Percentiles rank a stretch among this genome's conserved stretches.
phyloP scores from a whole-genome alignment of 2,797 vertebrate species.

The Harpagifer antarcticus region DNA sequence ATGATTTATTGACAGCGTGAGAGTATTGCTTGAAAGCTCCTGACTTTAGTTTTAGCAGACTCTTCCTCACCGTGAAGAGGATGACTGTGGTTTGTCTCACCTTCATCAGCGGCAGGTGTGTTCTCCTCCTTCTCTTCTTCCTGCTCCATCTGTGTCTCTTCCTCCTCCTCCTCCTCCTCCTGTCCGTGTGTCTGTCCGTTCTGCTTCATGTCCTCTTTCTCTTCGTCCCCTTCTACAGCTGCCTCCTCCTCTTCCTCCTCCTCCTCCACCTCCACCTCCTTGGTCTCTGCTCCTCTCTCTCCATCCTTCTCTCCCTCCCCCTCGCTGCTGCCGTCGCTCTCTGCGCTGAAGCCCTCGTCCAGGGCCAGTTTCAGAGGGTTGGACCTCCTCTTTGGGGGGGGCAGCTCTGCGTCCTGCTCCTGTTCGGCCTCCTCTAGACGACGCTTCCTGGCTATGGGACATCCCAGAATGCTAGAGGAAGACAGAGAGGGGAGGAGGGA shows the following conservation, averaged over 20 bases:
- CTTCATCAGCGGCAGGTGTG: slow-evolving; percentile 47
- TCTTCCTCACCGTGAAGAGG: background rate
- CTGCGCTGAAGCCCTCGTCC: slow-evolving; percentile 92
- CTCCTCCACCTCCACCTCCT: slow-evolving; percentile 36
- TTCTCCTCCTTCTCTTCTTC: slow-evolving; percentile 47
- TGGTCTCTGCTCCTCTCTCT: slow-evolving; percentile 52
- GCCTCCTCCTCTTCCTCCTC: background rate
- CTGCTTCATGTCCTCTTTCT: slow-evolving; percentile 23
- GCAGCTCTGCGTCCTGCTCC: slow-evolving; percentile 84
- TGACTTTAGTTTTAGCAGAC: background rate
- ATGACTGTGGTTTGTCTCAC: slow-evolving; percentile 6
- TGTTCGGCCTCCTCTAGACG: slow-evolving; percentile 88
- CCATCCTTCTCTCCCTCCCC: slow-evolving; percentile 87
- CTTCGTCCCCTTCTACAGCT: background rate
- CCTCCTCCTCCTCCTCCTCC: slow-evolving; percentile 44
- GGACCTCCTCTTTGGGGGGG: slow-evolving; percentile 92
- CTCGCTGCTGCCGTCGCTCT: slow-evolving; percentile 91
- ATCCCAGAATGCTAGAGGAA: slow-evolving; percentile 89
- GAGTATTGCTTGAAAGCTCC: background rate
- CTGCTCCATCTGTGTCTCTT: slow-evolving; percentile 40
- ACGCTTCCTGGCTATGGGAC: slow-evolving; percentile 95
- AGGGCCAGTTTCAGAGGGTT: slow-evolving; percentile 92
- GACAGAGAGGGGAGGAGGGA: background rate
- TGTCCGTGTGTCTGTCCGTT: slow-evolving; percentile 49
- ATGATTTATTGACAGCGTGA: background rate